phyloP scores from a whole-genome alignment of 2,113 vertebrate species.

The Athene cunicularia region DNA sequence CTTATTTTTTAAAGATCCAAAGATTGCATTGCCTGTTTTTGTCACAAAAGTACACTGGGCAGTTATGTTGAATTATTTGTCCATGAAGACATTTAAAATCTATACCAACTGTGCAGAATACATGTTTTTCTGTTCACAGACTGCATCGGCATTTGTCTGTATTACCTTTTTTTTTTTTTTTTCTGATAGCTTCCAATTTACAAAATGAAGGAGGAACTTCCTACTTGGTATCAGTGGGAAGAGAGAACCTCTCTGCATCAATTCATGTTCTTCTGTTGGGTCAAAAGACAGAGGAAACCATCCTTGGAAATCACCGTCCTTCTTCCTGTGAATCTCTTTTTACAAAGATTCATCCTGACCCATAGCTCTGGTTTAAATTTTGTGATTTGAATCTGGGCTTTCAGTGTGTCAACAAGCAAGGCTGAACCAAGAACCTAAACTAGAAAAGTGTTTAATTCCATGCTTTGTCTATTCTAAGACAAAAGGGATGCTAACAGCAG shows the following conservation, averaged over 20 bases:
- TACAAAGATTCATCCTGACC: background rate
- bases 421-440: background rate
- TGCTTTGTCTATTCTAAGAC: background rate
- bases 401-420: background rate
- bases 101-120: background rate
- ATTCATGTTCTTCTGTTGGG: background rate
- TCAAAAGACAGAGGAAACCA: background rate
- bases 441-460: background rate
- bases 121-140: background rate
- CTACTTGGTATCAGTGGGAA: background rate
- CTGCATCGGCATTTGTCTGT: background rate
- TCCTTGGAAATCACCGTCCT: background rate
- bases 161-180: background rate
- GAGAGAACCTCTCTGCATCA: background rate
- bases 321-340: background rate
- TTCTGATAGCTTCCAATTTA: background rate
- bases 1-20: background rate
- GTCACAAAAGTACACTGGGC: background rate
- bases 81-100: background rate
- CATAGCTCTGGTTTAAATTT: background rate
- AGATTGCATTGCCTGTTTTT: background rate
- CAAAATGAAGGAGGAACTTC: background rate
- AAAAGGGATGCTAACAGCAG: background rate
- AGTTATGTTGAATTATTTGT: background rate
- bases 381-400: background rate